Conservation (phyloP, 1,140 invertebrate genomes). For the Galleria mellonella region DNA sequence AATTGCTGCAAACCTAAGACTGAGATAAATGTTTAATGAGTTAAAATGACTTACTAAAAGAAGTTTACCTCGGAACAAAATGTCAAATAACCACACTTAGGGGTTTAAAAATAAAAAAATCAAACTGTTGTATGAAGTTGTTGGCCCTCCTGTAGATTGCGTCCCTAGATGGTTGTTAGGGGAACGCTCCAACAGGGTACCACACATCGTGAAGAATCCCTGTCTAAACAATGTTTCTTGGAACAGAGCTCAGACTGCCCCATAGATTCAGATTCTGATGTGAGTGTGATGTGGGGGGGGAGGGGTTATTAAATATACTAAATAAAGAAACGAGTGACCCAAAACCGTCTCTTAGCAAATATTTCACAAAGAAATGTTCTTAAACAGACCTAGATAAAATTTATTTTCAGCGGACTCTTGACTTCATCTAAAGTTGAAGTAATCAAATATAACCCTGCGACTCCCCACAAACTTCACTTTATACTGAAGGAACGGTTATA, state of each 20-base stretch:
- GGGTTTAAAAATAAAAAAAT: no score
- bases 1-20: no score
- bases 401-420: not conserved
- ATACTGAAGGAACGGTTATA: not conserved
- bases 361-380: conserved; percentile 1
- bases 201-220: conserved; percentile 9
- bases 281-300: no score
- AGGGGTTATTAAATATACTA: no score
- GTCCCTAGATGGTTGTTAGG: not conserved
- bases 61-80: no score
- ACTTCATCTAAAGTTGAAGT: not conserved
- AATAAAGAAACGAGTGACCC: not conserved
- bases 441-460: not conserved
- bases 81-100: no score
- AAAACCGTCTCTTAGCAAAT: conserved; percentile 3
- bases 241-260: not conserved
- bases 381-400: conserved; percentile 3
- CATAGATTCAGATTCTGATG: no score
- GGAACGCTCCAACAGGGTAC: conserved; percentile 9
- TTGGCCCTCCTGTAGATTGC: not conserved
- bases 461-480: no score
- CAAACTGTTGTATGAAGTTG: not conserved
- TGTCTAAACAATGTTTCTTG: not conserved
- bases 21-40: no score
- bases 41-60: no score